phyloP scores from a whole-genome alignment of 2,888 invertebrate species.

The Andrena minutula region DNA sequence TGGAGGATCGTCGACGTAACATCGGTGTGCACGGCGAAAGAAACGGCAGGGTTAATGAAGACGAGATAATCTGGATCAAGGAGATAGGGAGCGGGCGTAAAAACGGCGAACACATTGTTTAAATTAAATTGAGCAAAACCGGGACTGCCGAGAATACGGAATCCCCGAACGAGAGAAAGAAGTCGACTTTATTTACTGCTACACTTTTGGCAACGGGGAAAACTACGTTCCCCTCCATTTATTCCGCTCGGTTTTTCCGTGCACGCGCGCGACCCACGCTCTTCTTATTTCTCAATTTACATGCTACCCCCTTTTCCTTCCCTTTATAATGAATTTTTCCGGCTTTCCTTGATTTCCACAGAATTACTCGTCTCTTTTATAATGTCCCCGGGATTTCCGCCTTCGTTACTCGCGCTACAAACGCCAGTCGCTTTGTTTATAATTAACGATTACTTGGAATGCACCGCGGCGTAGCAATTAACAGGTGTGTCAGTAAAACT shows the following conservation, averaged over 20 bases:
- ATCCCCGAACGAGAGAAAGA: slow-evolving; percentile 43
- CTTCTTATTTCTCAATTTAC: slow-evolving; percentile 19
- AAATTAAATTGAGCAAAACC: slow-evolving; percentile 53
- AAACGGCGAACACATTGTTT: slow-evolving; percentile 44
- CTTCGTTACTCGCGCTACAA: slow-evolving; percentile 1
- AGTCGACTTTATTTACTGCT: slow-evolving; percentile 50
- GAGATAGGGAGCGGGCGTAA: neutral
- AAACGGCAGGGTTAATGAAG: slow-evolving; percentile 34
- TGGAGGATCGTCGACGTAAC: too few relatives aligned
- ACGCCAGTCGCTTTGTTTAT: neutral
- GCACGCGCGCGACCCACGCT: neutral
- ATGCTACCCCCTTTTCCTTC: neutral
- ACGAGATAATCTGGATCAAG: slow-evolving; percentile 42
- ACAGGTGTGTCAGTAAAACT: neutral
- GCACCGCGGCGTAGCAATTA: neutral
- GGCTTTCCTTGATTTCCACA: neutral
- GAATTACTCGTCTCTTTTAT: slow-evolving; percentile 12
- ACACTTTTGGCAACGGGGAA: slow-evolving; percentile 24
- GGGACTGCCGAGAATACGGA: slow-evolving; percentile 5
- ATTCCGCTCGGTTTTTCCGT: slow-evolving; percentile 19
- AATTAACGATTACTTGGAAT: neutral
- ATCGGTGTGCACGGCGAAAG: neutral
- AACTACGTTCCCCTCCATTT: slow-evolving; percentile 16
- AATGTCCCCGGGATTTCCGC: neutral
- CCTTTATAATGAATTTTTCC: slow-evolving; percentile 39